A percentile compares a stretch with the other conserved stretches of the same genome.
phyloP scores from a whole-genome alignment of 2,113 vertebrate species.

The Triplophysa dalaica region DNA sequence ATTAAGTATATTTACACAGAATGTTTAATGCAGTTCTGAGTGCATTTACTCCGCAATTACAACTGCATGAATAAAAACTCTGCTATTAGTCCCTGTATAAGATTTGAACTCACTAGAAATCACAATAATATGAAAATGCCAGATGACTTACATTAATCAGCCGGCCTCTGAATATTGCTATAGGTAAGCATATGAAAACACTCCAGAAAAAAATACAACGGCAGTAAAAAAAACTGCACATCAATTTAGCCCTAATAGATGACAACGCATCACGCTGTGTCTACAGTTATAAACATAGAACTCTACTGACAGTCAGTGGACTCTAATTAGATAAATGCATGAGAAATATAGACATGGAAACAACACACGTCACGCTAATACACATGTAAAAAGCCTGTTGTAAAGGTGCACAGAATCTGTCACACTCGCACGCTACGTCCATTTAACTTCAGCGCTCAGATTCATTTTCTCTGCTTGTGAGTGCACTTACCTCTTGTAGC shows the following conservation, averaged over 20 bases:
- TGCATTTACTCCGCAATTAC: too few species aligned
- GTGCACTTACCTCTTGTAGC: not conserved
- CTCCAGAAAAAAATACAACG: not conserved
- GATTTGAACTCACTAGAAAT: too few species aligned
- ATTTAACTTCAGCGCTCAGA: not conserved
- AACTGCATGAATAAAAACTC: too few species aligned
- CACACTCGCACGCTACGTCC: not conserved
- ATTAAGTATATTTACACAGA: too few species aligned
- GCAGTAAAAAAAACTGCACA: not conserved
- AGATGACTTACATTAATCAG: too few species aligned
- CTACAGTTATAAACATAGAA: not conserved
- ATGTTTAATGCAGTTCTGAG: too few species aligned
- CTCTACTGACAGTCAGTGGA: not conserved
- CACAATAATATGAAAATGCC: too few species aligned
- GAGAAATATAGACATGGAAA: not conserved
- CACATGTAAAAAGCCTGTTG: not conserved
- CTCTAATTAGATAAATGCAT: not conserved
- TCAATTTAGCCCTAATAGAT: not conserved
- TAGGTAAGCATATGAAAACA: too few species aligned
- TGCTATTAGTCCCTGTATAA: too few species aligned
- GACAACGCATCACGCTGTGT: too few species aligned
- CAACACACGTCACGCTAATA: not conserved
- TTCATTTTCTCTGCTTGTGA: not conserved
- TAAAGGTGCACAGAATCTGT: not conserved
- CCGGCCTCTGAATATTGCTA: too few species aligned